Evolutionary conservation across 2,797 vertebrate species (phyloP).

Genomic region (Epinephelus awoara): DNA sequence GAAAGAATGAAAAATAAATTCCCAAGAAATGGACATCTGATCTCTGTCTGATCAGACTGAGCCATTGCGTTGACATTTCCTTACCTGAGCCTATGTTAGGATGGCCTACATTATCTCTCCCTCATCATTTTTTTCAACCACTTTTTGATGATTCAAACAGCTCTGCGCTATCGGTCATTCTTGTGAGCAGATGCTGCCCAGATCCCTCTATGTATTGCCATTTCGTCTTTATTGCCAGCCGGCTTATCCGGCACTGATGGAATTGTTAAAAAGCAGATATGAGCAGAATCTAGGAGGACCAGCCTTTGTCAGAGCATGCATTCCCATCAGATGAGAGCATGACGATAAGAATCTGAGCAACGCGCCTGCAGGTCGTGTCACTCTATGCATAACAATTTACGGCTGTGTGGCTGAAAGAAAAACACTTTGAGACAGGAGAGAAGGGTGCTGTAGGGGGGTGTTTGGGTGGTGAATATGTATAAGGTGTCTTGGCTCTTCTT

Average conservation of each 20-base stretch:
- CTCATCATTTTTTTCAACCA: conserved; percentile 63
- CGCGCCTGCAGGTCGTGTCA: conserved; percentile 81
- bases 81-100: conserved; percentile 38
- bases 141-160: conserved; percentile 80
- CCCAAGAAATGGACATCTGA: conserved; percentile 30
- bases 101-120: conserved; percentile 64
- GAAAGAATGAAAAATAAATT: conserved; percentile 16
- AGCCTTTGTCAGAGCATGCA: conserved; percentile 78
- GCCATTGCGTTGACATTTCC: conserved; percentile 61
- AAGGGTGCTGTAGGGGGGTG: conserved; percentile 41
- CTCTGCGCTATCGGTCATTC: conserved; percentile 76
- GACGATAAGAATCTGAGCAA: conserved; percentile 84
- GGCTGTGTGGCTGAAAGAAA: conserved; percentile 68
- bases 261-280: conserved; percentile 86
- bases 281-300: conserved; percentile 81
- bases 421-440: conserved; percentile 54
- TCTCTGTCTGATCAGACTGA: conserved; percentile 40
- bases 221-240: conserved; percentile 81
- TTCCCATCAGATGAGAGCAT: conserved; percentile 83
- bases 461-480: conserved; percentile 78
- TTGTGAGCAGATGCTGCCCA: conserved; percentile 77
- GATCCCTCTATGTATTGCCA: conserved; percentile 78
- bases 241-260: conserved; percentile 85
- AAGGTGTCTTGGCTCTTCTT: conserved; percentile 67
- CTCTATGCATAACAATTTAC: conserved; percentile 85